These are phyloP conservation scores for Diploptera punctata DNA, from an alignment of 2,888 invertebrate species.

Conservation along the genomic window DNA sequence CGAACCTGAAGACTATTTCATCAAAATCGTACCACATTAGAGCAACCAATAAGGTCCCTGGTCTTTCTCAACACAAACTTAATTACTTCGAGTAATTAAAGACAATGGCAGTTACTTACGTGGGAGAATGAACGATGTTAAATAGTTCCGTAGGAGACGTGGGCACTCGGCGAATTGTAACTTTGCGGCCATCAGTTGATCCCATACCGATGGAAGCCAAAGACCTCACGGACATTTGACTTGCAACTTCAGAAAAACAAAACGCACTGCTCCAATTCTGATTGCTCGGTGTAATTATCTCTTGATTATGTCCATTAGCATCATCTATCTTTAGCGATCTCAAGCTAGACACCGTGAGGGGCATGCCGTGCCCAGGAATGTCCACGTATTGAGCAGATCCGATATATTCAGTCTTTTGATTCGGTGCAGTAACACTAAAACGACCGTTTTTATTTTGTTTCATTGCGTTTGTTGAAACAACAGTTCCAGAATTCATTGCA, in stretches of 20 bases:
- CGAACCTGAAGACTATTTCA: too few species aligned
- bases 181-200: conserved; percentile 85
- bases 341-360: conserved; percentile 32
- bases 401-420: conserved; percentile 2
- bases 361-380: not conserved
- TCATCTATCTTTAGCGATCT: conserved; percentile 31
- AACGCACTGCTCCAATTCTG: conserved; percentile 44
- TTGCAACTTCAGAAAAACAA: conserved; percentile 49
- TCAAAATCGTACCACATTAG: too few species aligned
- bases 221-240: conserved; percentile 77
- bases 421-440: not conserved
- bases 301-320: not conserved
- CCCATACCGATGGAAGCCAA: conserved; percentile 88
- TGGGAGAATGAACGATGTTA: conserved; percentile 83
- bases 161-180: conserved; percentile 83
- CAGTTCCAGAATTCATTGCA: not conserved
- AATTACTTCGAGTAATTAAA: conserved; percentile 40
- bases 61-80: too few species aligned
- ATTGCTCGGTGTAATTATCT: conserved; percentile 49
- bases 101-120: conserved; percentile 65
- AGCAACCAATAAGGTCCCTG: too few species aligned
- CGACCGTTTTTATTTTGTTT: not conserved
- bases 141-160: conserved; percentile 86
- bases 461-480: not conserved
- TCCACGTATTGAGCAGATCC: not conserved